phyloP scores from a whole-genome alignment of 2,888 invertebrate species.

The Epirrhoe tristata region DNA sequence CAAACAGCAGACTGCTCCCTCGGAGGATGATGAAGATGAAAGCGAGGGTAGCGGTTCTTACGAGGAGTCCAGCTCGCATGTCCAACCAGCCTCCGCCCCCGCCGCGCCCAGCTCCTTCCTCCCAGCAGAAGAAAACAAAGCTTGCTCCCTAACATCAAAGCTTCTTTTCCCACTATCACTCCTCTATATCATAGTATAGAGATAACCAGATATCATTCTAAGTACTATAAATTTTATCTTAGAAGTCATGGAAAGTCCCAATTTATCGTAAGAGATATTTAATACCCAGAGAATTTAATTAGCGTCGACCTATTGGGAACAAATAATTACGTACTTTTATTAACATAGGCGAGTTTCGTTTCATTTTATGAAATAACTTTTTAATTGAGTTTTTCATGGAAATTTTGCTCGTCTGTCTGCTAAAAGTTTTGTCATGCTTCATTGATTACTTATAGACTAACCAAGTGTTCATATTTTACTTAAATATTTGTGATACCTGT shows the following conservation, averaged over 20 bases:
- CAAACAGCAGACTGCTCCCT: conserved; percentile 71
- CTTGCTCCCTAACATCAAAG: conserved; percentile 39
- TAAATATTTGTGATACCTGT: conserved; percentile 54
- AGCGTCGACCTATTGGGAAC: conserved; percentile 69
- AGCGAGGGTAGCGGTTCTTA: conserved; percentile 73
- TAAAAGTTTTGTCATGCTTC: conserved; percentile 27
- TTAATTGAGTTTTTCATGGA: conserved; percentile 46
- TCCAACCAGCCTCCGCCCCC: conserved; percentile 67
- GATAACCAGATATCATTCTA: conserved; percentile 32
- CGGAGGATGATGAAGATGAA: conserved; percentile 79
- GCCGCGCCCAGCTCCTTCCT: conserved; percentile 75
- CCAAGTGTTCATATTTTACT: conserved; percentile 49
- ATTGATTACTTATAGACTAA: conserved; percentile 37
- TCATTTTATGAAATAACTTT: conserved; percentile 40
- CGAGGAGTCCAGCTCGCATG: conserved; percentile 59
- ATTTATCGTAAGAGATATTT: conserved; percentile 51
- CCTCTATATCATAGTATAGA: conserved; percentile 51
- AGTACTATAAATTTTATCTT: conserved; percentile 32
- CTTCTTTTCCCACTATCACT: conserved; percentile 40
- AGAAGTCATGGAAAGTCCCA: conserved; percentile 31
- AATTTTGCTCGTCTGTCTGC: conserved; percentile 29
- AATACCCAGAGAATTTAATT: conserved; percentile 62
- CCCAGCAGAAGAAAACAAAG: conserved; percentile 69
- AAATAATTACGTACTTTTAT: conserved; percentile 55
- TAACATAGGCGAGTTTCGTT: conserved; percentile 41